Evolutionary conservation across 2,113 vertebrate species (phyloP).

Genomic region (Riparia riparia): DNA sequence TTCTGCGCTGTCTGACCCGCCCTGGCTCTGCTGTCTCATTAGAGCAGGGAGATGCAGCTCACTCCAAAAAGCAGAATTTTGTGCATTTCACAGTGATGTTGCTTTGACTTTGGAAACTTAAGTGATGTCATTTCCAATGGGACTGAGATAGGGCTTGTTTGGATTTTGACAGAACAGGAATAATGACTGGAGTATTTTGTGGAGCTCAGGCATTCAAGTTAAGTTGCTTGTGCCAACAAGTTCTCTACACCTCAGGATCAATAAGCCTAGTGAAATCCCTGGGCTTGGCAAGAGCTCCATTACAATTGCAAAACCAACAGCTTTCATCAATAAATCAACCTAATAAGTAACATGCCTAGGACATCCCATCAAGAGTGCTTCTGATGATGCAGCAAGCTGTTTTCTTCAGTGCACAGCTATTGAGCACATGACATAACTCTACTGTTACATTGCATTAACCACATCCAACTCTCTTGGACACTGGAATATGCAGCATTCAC

Average conservation of each 20-base stretch:
- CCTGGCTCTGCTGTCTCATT: neutral
- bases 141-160: neutral
- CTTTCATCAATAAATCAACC: slow-evolving; percentile 50
- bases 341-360: slow-evolving; percentile 26
- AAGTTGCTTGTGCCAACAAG: neutral
- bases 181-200: neutral
- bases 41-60: neutral
- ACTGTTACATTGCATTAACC: neutral
- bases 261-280: slow-evolving; percentile 26
- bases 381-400: slow-evolving; percentile 31
- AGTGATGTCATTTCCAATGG: neutral
- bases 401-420: neutral
- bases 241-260: neutral
- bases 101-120: neutral
- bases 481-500: neutral
- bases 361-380: slow-evolving; percentile 6
- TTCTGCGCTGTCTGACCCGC: neutral
- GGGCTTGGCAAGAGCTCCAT: slow-evolving; percentile 7
- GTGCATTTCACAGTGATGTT: neutral
- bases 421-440: neutral
- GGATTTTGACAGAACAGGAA: neutral
- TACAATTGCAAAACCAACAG: slow-evolving; percentile 47
- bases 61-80: neutral
- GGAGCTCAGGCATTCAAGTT: neutral
- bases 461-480: neutral